These are phyloP conservation scores for Dryobotodes eremita DNA, from an alignment of 2,888 invertebrate genomes.

Conservation along the genomic window DNA sequence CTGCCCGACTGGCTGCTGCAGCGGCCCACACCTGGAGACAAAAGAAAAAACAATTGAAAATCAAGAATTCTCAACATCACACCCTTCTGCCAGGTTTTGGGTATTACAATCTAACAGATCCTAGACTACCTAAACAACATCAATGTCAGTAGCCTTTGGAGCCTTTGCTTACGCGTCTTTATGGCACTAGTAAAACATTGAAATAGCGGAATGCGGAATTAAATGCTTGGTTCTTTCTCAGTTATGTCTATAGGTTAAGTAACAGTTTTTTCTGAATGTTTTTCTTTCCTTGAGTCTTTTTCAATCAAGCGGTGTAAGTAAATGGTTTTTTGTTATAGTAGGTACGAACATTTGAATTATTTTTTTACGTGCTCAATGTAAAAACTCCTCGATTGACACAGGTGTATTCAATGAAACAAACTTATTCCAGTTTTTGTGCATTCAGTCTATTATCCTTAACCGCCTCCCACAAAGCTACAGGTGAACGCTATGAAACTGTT, in stretches of 20 bases:
- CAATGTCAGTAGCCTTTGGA: background rate
- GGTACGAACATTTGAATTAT: background rate
- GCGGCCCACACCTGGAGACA: slow-evolving; percentile 86
- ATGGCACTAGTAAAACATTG: slow-evolving; percentile 11
- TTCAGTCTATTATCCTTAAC: slow-evolving; percentile 13
- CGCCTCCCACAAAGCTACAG: slow-evolving; percentile 46
- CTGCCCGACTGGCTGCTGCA: slow-evolving; percentile 91
- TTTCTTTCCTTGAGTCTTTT: slow-evolving; percentile 34
- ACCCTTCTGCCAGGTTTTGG: background rate
- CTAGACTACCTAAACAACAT: slow-evolving; percentile 1
- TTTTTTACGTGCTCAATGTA: slow-evolving; percentile 13
- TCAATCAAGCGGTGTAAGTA: slow-evolving; percentile 27
- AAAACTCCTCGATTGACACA: slow-evolving; percentile 23
- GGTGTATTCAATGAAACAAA: slow-evolving; percentile 24
- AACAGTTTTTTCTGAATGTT: slow-evolving; percentile 37
- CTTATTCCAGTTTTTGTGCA: slow-evolving; percentile 31
- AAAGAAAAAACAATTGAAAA: slow-evolving; percentile 59
- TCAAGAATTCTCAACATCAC: background rate
- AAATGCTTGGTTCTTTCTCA: slow-evolving; percentile 28
- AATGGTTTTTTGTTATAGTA: slow-evolving; percentile 31
- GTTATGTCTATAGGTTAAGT: slow-evolving; percentile 37
- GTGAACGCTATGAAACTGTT: slow-evolving; percentile 40
- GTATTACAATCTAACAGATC: slow-evolving; percentile 3
- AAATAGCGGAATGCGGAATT: slow-evolving; percentile 44
- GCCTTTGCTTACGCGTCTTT: slow-evolving; percentile 1